These are phyloP conservation scores for Lutjanus erythropterus DNA, from an alignment of 2,113 vertebrate genomes.

Conservation along the genomic window DNA sequence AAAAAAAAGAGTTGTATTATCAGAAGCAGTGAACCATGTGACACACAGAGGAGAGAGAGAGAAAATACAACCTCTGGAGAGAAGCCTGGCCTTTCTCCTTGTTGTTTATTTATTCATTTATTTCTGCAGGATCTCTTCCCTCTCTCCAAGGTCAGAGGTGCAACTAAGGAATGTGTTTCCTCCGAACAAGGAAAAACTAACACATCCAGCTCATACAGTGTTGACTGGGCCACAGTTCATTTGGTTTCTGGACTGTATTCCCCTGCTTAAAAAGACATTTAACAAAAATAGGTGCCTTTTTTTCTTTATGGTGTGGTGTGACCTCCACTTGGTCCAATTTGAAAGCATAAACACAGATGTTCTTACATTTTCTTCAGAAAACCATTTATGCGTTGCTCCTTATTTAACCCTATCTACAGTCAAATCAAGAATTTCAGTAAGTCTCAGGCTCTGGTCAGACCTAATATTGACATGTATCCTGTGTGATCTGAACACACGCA, in stretches of 20 bases:
- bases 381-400: background rate
- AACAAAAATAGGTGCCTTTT: background rate
- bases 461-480: too few species aligned
- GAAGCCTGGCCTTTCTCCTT: constrained; percentile 55
- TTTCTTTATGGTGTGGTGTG: background rate
- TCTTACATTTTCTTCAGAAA: background rate
- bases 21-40: constrained; percentile 22
- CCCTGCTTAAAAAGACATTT: background rate
- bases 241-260: constrained; percentile 10
- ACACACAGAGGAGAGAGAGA: constrained; percentile 16
- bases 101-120: constrained; percentile 77
- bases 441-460: too few species aligned
- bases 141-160: constrained; percentile 75
- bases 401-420: background rate
- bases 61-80: constrained; percentile 36
- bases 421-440: background rate
- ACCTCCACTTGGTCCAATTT: background rate
- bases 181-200: constrained; percentile 64
- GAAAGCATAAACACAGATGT: background rate
- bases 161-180: constrained; percentile 77
- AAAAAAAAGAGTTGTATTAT: constrained; percentile 1
- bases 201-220: constrained; percentile 47
- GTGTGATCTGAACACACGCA: too few species aligned
- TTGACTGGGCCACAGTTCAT: constrained; percentile 34
- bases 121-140: constrained; percentile 70